phyloP scores from a whole-genome alignment of 1,140 invertebrate species.

The Drosophila watanabei region DNA sequence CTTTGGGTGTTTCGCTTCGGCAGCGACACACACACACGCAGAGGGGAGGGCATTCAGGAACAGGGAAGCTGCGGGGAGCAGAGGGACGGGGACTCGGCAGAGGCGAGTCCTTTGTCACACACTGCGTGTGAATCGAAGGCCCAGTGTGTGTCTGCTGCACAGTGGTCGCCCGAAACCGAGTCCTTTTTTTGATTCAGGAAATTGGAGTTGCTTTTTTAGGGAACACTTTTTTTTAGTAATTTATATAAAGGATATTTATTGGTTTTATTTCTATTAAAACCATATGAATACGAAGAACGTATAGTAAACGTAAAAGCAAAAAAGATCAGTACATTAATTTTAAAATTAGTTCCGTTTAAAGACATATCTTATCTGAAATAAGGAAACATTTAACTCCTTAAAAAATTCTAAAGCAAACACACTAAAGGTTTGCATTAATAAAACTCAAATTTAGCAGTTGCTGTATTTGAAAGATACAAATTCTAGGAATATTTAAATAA shows the following conservation, averaged over 20 bases:
- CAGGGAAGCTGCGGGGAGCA: slow-evolving; percentile 9
- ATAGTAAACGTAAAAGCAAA: not conserved
- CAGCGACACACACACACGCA: slow-evolving; percentile 41
- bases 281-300: not conserved
- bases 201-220: not conserved
- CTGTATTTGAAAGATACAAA: too few species aligned
- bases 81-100: slow-evolving; percentile 10
- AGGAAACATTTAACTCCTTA: too few species aligned
- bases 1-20: slow-evolving; percentile 69
- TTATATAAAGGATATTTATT: not conserved
- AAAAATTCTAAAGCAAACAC: too few species aligned
- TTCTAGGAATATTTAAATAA: not conserved
- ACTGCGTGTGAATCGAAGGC: slow-evolving; percentile 82
- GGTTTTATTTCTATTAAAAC: not conserved
- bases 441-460: not conserved
- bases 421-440: not conserved
- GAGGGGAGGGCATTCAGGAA: slow-evolving; percentile 19
- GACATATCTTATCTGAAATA: not conserved
- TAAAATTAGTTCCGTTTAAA: not conserved
- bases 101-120: slow-evolving; percentile 76
- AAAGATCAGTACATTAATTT: not conserved
- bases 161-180: slow-evolving; percentile 4
- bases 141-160: slow-evolving; percentile 45
- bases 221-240: too few species aligned
- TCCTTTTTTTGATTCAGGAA: slow-evolving; percentile 6